Evolutionary conservation across 2,797 vertebrate genomes (phyloP).

Genomic region (Syngnathus acus): DNA sequence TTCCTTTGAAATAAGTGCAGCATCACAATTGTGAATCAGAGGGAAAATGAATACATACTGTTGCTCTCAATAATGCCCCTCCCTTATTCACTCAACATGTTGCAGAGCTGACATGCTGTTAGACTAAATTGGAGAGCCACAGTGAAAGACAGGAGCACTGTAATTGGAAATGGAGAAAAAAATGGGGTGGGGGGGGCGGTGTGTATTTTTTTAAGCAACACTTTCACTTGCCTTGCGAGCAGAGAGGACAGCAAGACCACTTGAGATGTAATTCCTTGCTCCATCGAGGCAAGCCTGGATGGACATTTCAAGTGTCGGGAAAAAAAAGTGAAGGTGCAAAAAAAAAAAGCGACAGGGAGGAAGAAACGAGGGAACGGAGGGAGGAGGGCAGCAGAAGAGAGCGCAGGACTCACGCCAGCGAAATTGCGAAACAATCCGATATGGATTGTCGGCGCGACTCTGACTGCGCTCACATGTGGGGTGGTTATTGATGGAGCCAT

Average conservation of each 20-base stretch:
- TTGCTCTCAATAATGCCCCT: background rate
- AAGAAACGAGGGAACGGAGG: slow-evolving; percentile 24
- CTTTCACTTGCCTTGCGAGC: slow-evolving; percentile 26
- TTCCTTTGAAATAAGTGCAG: no score
- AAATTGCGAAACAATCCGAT: slow-evolving; percentile 51
- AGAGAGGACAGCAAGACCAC: slow-evolving; percentile 53
- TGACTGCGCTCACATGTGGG: slow-evolving; percentile 59
- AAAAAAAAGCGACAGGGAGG: slow-evolving; percentile 19
- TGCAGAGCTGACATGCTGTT: background rate
- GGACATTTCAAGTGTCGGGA: slow-evolving; percentile 59
- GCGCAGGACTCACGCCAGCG: slow-evolving; percentile 33
- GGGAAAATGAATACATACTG: background rate
- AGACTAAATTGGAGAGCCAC: slow-evolving; percentile 21
- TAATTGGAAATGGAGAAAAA: slow-evolving; percentile 2
- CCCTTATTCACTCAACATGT: background rate
- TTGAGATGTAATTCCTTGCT: slow-evolving; percentile 68
- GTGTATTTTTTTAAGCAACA: slow-evolving; percentile 37
- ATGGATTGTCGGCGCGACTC: slow-evolving; percentile 51
- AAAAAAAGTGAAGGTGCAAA: slow-evolving; percentile 34
- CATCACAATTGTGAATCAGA: background rate
- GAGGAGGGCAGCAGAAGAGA: slow-evolving; percentile 8
- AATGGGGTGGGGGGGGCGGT: background rate
- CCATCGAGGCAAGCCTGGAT: slow-evolving; percentile 59
- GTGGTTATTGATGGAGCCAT: slow-evolving; percentile 70
- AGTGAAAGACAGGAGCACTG: slow-evolving; percentile 1